phyloP scores from a whole-genome alignment of 1,140 invertebrate species.

The Callitettix versicolor region DNA sequence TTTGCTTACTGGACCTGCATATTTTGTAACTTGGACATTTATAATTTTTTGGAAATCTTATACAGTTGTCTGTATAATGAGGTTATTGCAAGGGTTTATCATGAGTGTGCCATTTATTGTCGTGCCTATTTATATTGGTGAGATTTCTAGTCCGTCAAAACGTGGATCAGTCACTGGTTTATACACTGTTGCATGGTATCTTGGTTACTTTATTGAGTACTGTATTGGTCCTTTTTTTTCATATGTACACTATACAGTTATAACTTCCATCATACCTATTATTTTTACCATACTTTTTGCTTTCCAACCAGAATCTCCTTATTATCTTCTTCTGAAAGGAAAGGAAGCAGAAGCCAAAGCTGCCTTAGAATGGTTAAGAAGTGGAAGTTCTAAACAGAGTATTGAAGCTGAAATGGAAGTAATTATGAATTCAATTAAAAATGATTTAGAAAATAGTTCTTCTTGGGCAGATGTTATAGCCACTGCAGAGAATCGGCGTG shows the following conservation, averaged over 20 bases:
- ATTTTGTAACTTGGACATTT: too few relatives aligned
- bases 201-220: constrained; percentile 69
- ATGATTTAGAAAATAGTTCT: constrained; percentile 7
- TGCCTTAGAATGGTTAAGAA: constrained; percentile 54
- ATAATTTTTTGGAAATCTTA: too few relatives aligned
- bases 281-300: constrained; percentile 53
- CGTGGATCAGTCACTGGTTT: constrained; percentile 15
- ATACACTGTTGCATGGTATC: constrained; percentile 26
- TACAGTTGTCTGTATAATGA: too few relatives aligned
- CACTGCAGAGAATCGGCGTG: constrained; percentile 9
- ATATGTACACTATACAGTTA: constrained; percentile 53
- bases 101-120: constrained; percentile 64
- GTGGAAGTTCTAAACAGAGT: not conserved
- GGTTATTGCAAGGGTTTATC: constrained; percentile 32
- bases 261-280: constrained; percentile 46
- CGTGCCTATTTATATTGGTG: constrained; percentile 74
- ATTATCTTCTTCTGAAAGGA: constrained; percentile 49
- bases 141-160: constrained; percentile 44
- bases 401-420: constrained; percentile 15
- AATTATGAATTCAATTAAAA: constrained; percentile 14
- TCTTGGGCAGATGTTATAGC: constrained; percentile 18
- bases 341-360: constrained; percentile 47
- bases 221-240: constrained; percentile 57
- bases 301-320: constrained; percentile 74
- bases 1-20: too few relatives aligned